Evolutionary conservation across 2,797 vertebrate genomes (phyloP), one percentile per base, ranked within the genome.

Genomic region (Austrolebias charrua): DNA sequence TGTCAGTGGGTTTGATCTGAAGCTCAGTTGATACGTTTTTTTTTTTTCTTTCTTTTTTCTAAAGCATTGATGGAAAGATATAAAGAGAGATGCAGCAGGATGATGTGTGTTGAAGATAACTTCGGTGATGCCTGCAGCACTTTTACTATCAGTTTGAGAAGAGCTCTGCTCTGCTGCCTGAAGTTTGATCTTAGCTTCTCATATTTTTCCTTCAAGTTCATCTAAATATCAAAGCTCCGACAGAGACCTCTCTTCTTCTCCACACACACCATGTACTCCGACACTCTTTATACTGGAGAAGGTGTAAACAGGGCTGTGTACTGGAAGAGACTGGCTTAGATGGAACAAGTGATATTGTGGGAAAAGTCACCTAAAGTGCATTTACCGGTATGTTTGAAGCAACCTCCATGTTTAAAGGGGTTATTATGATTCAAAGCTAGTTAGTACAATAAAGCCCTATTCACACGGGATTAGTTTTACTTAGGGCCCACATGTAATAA

Each of bases 221-320:
- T 60, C 47, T 73, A 46, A 61, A 62, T 2, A 63, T 63, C 55
- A 67, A 54, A 56, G 52, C 24, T 33, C 20, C 13, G 38, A 52
- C 24, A 3, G 6, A 45, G 16, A n/a, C 44, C 5, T 45, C 4
- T 6, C 6, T 45, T 45, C 15, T 38, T 14, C 42, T 16, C 14
- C 40, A 42, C 4, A 43, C 5, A 43, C 42, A 43, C 15, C 42
- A 43, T 43, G 42, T 43, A 43, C 42, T 43, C 42, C 16, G 14
- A 44, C 15, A 43, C 16, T 55, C 15, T 42, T 44, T 9, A 16
- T 55, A 10, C 5, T 29, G 40, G 52, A 54, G 16, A 38, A 24
- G 9, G 43, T 55, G 14, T 28, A 11, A 28, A 43, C 5, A 15
- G 42, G 28, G 28, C 54, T 44, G 6, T 20, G 12, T 20, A 5